Conservation (phyloP, 2,113 vertebrate species). For the Theristicus caerulescens region DNA sequence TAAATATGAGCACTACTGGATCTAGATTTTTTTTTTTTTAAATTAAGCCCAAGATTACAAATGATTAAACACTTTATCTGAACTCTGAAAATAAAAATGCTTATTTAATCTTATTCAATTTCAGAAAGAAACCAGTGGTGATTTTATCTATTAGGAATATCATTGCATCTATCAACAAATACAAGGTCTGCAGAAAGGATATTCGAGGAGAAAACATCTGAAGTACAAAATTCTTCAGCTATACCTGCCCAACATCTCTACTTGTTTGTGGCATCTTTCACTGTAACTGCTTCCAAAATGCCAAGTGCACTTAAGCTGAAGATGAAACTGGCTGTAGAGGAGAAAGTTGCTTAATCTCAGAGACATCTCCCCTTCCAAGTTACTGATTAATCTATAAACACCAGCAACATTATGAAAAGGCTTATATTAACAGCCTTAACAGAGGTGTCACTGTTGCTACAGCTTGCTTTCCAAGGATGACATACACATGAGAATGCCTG, state of each 20-base stretch:
- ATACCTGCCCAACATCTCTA: neutral
- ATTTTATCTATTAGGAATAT: neutral
- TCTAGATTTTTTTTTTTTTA: neutral
- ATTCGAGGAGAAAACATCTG: neutral
- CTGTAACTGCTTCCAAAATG: neutral
- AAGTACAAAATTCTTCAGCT: neutral
- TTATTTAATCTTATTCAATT: neutral
- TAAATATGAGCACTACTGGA: neutral
- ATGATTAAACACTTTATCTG: neutral
- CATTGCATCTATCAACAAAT: neutral
- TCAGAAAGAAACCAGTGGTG: neutral
- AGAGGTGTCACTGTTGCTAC: neutral
- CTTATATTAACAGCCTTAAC: neutral
- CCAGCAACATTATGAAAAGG: neutral
- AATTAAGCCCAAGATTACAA: neutral
- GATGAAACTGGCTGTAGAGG: neutral
- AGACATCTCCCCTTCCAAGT: neutral
- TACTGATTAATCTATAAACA: slow-evolving; percentile 22
- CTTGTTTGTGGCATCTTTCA: neutral
- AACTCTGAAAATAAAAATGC: neutral
- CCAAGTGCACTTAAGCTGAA: neutral
- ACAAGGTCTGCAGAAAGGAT: neutral
- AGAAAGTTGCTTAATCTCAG: neutral
- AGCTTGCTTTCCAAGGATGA: neutral
- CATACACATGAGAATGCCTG: neutral